A percentile compares a stretch with the other conserved stretches of the same genome.
phyloP scores from a whole-genome alignment of 2,113 vertebrate species.

The Lynx canadensis region DNA sequence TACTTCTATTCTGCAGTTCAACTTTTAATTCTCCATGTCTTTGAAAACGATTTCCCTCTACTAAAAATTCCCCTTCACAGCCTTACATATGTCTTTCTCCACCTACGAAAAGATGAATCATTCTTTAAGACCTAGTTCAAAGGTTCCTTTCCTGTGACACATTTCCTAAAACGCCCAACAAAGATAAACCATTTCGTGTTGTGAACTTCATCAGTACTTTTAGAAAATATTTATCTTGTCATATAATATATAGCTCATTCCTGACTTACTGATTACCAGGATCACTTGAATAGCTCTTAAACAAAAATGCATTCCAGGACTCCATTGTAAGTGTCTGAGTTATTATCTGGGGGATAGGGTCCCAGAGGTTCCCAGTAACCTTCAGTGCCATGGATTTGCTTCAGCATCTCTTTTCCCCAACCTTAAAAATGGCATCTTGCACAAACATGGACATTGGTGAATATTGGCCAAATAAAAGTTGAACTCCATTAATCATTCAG shows the following conservation, averaged over 20 bases:
- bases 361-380: neutral
- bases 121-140: neutral
- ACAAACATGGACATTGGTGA: neutral
- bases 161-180: neutral
- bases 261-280: neutral
- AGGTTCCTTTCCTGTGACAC: neutral
- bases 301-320: neutral
- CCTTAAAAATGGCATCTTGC: neutral
- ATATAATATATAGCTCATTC: neutral
- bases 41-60: neutral
- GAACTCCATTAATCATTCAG: neutral
- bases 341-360: neutral
- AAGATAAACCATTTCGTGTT: neutral
- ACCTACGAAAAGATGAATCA: neutral
- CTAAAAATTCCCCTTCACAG: neutral
- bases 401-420: neutral
- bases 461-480: neutral
- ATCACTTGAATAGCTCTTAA: neutral
- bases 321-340: neutral
- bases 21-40: neutral
- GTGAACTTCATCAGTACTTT: neutral
- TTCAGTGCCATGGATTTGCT: neutral
- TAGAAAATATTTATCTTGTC: neutral
- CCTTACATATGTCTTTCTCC: neutral
- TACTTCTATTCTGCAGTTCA: neutral